Conservation (phyloP, 2,888 invertebrate species). For the Onthophagus sagittarius region DNA sequence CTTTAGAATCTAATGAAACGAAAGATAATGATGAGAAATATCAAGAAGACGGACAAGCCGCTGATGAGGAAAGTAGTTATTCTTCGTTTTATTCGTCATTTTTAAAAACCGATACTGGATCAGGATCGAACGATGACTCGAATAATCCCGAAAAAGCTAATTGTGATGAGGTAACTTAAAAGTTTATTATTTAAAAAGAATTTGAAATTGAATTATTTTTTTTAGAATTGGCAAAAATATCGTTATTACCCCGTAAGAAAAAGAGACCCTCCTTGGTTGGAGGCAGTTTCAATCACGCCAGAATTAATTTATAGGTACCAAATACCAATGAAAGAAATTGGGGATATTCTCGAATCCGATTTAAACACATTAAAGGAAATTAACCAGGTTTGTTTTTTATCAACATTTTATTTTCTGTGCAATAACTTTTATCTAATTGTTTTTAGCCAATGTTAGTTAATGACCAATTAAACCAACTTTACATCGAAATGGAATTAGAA, state of each 20-base stretch:
- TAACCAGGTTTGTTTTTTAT: conserved; percentile 51
- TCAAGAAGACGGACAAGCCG: conserved; percentile 44
- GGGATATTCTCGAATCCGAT: conserved; percentile 62
- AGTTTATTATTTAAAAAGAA: background rate
- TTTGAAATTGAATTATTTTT: conserved; percentile 17
- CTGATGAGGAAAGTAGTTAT: conserved; percentile 60
- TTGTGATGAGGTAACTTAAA: conserved; percentile 38
- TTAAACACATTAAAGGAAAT: conserved; percentile 53
- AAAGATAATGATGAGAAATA: conserved; percentile 38
- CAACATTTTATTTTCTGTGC: background rate
- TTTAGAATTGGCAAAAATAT: conserved; percentile 44
- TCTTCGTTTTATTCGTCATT: conserved; percentile 71
- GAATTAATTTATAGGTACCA: conserved; percentile 70
- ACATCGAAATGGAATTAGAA: conserved; percentile 64
- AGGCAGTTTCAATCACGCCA: conserved; percentile 61
- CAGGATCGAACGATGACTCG: conserved; percentile 47
- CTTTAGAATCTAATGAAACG: conserved; percentile 15
- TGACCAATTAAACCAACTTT: conserved; percentile 68
- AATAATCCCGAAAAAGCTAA: conserved; percentile 37
- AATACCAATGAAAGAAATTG: conserved; percentile 53
- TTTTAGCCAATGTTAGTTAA: conserved; percentile 64
- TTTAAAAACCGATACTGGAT: conserved; percentile 60
- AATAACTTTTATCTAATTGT: background rate
- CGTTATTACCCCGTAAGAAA: conserved; percentile 48
- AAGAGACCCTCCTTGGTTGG: conserved; percentile 64